A percentile compares a stretch with the other conserved stretches of the same genome.
Conservation (phyloP, 2,113 vertebrate species). For the Grantiella picta region DNA sequence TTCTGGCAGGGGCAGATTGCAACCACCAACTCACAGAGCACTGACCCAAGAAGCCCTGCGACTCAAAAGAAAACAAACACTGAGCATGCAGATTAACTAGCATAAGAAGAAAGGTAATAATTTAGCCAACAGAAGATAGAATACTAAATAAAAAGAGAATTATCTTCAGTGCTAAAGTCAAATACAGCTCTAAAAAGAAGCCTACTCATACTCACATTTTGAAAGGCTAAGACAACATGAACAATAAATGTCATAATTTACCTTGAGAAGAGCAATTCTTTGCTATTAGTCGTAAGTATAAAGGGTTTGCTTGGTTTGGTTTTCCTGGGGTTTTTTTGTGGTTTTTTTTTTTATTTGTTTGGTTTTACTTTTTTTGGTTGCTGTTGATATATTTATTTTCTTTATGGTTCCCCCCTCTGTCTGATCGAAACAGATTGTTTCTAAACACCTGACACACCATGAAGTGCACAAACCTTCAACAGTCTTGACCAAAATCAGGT, state of each 20-base stretch:
- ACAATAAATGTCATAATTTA: neutral
- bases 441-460: neutral
- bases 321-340: neutral
- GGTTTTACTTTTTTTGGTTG: neutral
- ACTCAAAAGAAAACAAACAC: neutral
- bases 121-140: neutral
- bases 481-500: neutral
- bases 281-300: neutral
- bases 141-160: neutral
- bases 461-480: neutral
- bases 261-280: neutral
- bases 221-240: neutral
- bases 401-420: too few species aligned
- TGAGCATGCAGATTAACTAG: neutral
- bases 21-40: too few species aligned
- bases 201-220: neutral
- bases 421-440: neutral
- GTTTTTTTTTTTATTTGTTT: neutral
- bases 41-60: rapidly evolving
- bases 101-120: neutral
- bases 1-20: neutral
- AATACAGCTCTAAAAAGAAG: neutral
- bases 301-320: neutral
- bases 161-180: neutral
- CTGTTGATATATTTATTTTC: neutral